Evolutionary conservation across 2,797 vertebrate species (phyloP).

Genomic region (Podarcis lilfordi): DNA sequence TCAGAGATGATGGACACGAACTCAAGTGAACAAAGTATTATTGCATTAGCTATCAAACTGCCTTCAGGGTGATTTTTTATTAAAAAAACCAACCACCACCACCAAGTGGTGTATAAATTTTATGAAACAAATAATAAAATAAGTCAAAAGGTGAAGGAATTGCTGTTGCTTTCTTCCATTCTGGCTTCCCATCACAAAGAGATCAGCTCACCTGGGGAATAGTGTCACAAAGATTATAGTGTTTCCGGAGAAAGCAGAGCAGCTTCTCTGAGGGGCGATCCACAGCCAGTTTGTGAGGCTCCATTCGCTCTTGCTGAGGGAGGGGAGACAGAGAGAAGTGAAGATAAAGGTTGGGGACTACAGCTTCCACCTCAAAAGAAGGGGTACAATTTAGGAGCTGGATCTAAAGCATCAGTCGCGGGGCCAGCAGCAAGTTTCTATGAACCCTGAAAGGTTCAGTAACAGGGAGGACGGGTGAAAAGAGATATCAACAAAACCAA

Average conservation of each 20-base stretch:
- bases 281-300: slow-evolving; percentile 87
- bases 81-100: too few species aligned
- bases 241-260: slow-evolving; percentile 88
- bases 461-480: too few species aligned
- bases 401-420: background rate
- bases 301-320: slow-evolving; percentile 83
- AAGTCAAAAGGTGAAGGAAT: background rate
- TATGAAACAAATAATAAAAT: too few species aligned
- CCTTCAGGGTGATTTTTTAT: too few species aligned
- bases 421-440: background rate
- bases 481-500: background rate
- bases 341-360: background rate
- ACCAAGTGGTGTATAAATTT: too few species aligned
- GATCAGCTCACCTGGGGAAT: slow-evolving; percentile 87
- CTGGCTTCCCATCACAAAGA: background rate
- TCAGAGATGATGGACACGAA: background rate
- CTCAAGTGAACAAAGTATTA: background rate
- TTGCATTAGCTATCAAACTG: background rate
- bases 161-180: background rate
- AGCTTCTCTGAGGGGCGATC: slow-evolving; percentile 91
- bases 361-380: background rate
- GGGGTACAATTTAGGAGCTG: background rate
- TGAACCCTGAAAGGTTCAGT: background rate
- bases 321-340: background rate
- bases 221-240: slow-evolving; percentile 83